These are phyloP conservation scores for Gnatocerus cornutus DNA, from an alignment of 2,888 invertebrate genomes.

Conservation along the genomic window DNA sequence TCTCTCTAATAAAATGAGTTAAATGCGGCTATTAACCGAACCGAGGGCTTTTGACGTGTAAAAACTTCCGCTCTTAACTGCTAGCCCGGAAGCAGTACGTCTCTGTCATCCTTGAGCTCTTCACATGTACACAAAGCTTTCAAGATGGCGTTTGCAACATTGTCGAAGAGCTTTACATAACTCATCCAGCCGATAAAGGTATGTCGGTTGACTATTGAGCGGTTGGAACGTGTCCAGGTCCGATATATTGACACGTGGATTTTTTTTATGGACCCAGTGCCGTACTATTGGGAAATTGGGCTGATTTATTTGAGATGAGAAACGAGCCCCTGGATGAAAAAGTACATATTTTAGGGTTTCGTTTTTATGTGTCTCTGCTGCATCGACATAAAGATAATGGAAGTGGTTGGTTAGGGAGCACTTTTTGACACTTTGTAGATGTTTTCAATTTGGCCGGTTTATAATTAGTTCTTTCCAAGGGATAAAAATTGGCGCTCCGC, in stretches of 20 bases:
- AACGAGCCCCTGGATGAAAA: conserved; percentile 3
- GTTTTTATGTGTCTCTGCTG: conserved; percentile 12
- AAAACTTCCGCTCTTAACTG: conserved; percentile 18
- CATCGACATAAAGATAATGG: conserved; percentile 4
- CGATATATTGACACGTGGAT: conserved; percentile 21
- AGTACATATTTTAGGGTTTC: conserved; percentile 16
- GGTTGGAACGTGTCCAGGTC: conserved; percentile 26
- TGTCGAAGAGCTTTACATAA: conserved; percentile 30
- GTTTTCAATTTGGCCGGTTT: too few relatives aligned
- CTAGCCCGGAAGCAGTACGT: conserved; percentile 21
- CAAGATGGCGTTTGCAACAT: conserved; percentile 29
- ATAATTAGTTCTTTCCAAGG: background rate
- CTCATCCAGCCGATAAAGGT: conserved; percentile 26
- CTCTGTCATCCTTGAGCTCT: conserved; percentile 20
- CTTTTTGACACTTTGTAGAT: background rate
- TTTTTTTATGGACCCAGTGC: conserved; percentile 12
- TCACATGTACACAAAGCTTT: conserved; percentile 27
- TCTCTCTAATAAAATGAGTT: background rate
- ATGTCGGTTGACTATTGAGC: conserved; percentile 27
- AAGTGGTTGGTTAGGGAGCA: background rate
- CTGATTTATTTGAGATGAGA: conserved; percentile 12
- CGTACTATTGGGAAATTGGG: conserved; percentile 6
- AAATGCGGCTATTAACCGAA: background rate
- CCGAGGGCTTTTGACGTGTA: conserved; percentile 8
- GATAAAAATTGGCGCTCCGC: background rate